These are phyloP conservation scores for Drosophila sordidapex DNA, from an alignment of 2,888 invertebrate genomes.

Conservation along the genomic window DNA sequence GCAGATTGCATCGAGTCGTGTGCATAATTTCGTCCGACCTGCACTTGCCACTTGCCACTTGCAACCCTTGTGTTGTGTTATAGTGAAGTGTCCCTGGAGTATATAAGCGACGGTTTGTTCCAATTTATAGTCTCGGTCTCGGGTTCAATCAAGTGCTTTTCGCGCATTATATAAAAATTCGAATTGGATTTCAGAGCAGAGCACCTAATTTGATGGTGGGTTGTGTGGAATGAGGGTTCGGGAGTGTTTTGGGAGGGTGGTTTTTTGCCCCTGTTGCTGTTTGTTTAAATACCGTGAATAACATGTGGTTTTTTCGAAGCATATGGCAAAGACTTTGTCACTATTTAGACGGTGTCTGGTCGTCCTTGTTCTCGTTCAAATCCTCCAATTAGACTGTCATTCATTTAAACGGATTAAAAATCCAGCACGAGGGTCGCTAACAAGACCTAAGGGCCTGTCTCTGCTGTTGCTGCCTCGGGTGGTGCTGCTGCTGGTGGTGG, in stretches of 20 bases:
- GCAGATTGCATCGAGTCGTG: constrained; percentile 39
- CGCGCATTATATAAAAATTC: constrained; percentile 83
- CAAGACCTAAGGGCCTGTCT: constrained; percentile 61
- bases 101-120: constrained; percentile 15
- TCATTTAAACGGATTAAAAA: constrained; percentile 84
- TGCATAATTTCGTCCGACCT: constrained; percentile 20
- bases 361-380: constrained; percentile 67
- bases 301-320: constrained; percentile 85
- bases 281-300: constrained; percentile 85
- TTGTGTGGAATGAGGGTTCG: neutral
- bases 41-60: constrained; percentile 45
- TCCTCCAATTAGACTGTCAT: constrained; percentile 85
- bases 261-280: constrained; percentile 71
- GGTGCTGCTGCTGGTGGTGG: constrained; percentile 38
- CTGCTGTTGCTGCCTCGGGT: constrained; percentile 4
- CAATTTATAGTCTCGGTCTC: constrained; percentile 19
- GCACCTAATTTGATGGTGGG: constrained; percentile 72
- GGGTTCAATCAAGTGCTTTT: constrained; percentile 79
- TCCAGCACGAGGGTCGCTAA: constrained; percentile 56
- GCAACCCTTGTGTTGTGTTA: constrained; percentile 45
- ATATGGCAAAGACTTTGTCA: constrained; percentile 85
- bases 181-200: constrained; percentile 79
- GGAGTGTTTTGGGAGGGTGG: constrained; percentile 52
- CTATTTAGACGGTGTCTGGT: constrained; percentile 70
- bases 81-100: constrained; percentile 62